Evolutionary conservation across 2,888 invertebrate genomes (phyloP).

Genomic region (Ommatoiulus sabulosus): DNA sequence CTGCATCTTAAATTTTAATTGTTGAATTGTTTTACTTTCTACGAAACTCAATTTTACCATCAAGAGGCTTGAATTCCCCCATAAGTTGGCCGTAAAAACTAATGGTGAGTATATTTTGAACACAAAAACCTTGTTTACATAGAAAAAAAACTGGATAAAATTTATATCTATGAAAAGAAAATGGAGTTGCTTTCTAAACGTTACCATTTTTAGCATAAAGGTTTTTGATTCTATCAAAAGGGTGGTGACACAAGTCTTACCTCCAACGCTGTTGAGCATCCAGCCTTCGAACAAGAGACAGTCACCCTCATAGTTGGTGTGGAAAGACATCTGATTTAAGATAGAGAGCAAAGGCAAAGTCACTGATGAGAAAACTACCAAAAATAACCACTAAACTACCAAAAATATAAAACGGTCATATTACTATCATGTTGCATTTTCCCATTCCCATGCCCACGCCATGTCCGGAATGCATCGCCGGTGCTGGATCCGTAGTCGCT

Average conservation of each 20-base stretch:
- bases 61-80: too few relatives aligned
- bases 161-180: not conserved
- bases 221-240: not conserved
- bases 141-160: too few relatives aligned
- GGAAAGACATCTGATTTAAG: conserved; percentile 35
- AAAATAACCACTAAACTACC: too few relatives aligned
- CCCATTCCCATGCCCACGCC: not conserved
- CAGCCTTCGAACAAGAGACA: conserved; percentile 38
- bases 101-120: too few relatives aligned
- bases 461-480: not conserved
- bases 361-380: too few relatives aligned
- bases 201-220: not conserved
- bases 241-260: not conserved
- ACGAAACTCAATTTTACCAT: too few relatives aligned
- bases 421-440: not conserved
- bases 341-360: not conserved
- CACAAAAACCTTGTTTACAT: too few relatives aligned
- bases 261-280: conserved; percentile 19
- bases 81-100: too few relatives aligned
- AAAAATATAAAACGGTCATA: not conserved
- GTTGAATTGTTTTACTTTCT: too few relatives aligned
- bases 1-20: too few relatives aligned
- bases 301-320: not conserved
- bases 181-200: not conserved
- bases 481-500: not conserved